A percentile compares a stretch with the other conserved stretches of the same genome.
phyloP scores from a whole-genome alignment of 2,888 invertebrate genomes.

The Mesoligia furuncula region DNA sequence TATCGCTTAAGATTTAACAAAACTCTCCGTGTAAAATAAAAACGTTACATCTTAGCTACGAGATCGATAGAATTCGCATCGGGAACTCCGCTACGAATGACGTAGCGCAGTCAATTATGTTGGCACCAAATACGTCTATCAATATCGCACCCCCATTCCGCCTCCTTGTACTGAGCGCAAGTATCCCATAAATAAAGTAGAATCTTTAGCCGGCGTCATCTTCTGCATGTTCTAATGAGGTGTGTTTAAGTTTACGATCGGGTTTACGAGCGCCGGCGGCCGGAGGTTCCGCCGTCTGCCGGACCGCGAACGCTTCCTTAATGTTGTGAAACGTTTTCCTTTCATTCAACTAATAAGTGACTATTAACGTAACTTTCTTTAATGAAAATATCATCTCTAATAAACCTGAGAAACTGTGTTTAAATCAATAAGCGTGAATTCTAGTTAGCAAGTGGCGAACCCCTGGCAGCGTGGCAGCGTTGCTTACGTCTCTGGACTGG shows the following conservation, averaged over 20 bases:
- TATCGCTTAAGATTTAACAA: conserved; percentile 1
- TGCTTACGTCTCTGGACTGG: conserved; percentile 68
- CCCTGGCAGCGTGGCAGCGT: conserved; percentile 54
- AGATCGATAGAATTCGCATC: conserved; percentile 30
- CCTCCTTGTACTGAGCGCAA: conserved; percentile 50
- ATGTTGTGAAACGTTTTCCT: conserved; percentile 61
- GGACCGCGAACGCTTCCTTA: conserved; percentile 68
- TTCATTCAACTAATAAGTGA: conserved; percentile 59
- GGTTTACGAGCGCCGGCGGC: conserved; percentile 74
- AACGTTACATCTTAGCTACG: background rate
- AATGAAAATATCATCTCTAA: conserved; percentile 48
- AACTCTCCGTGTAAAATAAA: background rate
- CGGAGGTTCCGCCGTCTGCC: conserved; percentile 65
- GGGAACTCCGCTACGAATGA: conserved; percentile 49
- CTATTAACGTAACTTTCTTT: conserved; percentile 45
- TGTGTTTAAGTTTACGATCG: conserved; percentile 78
- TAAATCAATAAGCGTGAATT: conserved; percentile 47
- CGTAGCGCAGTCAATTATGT: conserved; percentile 62
- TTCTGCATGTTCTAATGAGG: conserved; percentile 77
- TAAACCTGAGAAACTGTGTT: conserved; percentile 36
- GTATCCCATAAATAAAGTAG: conserved; percentile 66
- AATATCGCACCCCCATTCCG: conserved; percentile 46
- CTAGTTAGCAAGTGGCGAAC: conserved; percentile 62
- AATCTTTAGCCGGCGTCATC: conserved; percentile 75
- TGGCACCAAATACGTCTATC: conserved; percentile 53